Conservation (phyloP, 1,140 invertebrate genomes). For the Drosophila tropicalis region DNA sequence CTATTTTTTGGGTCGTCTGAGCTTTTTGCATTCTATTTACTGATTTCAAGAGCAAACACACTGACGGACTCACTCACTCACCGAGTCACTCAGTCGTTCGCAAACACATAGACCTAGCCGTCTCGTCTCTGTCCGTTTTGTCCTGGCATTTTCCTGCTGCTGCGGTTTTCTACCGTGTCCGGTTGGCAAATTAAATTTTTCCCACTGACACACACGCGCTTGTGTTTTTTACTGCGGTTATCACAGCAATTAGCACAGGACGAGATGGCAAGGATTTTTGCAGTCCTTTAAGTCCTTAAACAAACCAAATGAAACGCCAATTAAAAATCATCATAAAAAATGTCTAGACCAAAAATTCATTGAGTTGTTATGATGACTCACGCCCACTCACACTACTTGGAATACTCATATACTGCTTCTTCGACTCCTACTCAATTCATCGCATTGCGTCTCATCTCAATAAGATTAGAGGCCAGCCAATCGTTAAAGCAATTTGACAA, state of each 20-base stretch:
- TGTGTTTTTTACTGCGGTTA: slow-evolving; percentile 30
- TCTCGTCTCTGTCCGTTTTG: background rate
- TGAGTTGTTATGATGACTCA: slow-evolving; percentile 5
- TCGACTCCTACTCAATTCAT: background rate
- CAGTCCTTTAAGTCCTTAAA: background rate
- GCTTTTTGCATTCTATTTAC: slow-evolving; percentile 43
- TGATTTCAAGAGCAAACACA: slow-evolving; percentile 41
- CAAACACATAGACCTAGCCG: too few relatives aligned
- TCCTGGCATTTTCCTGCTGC: slow-evolving; percentile 19
- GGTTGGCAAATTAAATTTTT: slow-evolving; percentile 58
- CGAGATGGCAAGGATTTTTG: background rate
- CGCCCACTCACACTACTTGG: background rate
- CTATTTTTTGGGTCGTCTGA: slow-evolving; percentile 52
- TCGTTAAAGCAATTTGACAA: slow-evolving; percentile 23
- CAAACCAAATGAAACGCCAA: slow-evolving; percentile 42
- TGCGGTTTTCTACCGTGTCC: slow-evolving; percentile 38
- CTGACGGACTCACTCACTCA: background rate
- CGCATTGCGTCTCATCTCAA: slow-evolving; percentile 4
- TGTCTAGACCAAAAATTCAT: slow-evolving; percentile 11
- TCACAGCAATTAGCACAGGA: slow-evolving; percentile 56
- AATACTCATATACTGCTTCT: background rate
- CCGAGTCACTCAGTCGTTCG: background rate
- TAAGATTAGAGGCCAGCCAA: slow-evolving; percentile 13
- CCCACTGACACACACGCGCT: slow-evolving; percentile 30
- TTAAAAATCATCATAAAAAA: slow-evolving; percentile 32